Evolutionary conservation across 2,113 vertebrate genomes (phyloP).

Genomic region (Corythaixoides concolor): DNA sequence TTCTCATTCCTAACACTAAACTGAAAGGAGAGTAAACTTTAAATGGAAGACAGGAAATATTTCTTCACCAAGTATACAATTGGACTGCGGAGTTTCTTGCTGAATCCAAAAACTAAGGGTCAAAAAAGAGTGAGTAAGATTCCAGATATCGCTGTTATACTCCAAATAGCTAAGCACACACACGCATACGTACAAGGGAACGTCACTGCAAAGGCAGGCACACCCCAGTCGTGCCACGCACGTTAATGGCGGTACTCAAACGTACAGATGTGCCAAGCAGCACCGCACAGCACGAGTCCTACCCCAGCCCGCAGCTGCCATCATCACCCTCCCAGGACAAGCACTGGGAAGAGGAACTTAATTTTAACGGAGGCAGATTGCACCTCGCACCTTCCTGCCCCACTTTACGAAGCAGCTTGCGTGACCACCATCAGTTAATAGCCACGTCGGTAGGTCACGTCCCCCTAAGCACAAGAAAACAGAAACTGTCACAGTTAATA

Average conservation of each 20-base stretch:
- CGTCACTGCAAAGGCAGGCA: accelerated
- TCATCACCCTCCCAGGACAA: accelerated
- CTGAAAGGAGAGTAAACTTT: background rate
- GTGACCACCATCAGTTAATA: background rate
- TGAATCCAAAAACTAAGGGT: background rate
- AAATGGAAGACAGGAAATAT: background rate
- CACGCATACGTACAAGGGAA: background rate
- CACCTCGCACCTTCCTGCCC: background rate
- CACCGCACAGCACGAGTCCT: background rate
- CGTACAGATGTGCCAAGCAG: accelerated
- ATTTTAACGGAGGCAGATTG: background rate
- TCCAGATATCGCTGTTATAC: background rate
- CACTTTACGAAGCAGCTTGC: background rate
- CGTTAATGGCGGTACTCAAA: accelerated
- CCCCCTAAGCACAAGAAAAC: background rate
- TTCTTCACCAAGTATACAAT: background rate
- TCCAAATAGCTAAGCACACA: no score
- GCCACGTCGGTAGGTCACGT: background rate
- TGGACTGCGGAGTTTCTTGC: background rate
- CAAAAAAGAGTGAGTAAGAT: background rate
- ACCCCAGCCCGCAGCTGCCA: background rate
- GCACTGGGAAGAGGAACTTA: background rate
- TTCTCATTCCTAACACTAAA: background rate
- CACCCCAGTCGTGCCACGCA: accelerated
- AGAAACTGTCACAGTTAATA: background rate